Conservation (phyloP, 2,113 vertebrate genomes). For the Indicator indicator region DNA sequence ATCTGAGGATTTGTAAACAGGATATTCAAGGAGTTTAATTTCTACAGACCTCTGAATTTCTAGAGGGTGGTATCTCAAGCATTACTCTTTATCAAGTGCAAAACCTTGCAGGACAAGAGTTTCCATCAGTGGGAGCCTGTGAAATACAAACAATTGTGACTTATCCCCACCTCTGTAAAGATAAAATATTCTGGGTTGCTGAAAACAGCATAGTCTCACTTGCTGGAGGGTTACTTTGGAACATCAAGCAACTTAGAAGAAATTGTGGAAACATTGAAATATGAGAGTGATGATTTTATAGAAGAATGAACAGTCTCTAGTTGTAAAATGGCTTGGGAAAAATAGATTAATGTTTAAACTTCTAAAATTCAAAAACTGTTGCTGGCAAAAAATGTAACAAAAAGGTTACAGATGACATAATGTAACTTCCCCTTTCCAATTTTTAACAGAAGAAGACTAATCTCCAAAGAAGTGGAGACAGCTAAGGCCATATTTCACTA, state of each 20-base stretch:
- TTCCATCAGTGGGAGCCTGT: neutral
- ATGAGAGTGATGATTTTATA: neutral
- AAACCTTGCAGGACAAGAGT: neutral
- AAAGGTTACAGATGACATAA: neutral
- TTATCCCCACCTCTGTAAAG: neutral
- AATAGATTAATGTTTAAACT: neutral
- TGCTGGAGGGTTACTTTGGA: neutral
- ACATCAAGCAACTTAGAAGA: neutral
- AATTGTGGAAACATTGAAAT: neutral
- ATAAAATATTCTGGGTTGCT: neutral
- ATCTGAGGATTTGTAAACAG: conserved; percentile 3
- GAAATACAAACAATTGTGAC: neutral
- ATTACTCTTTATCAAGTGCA: neutral
- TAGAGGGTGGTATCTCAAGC: neutral
- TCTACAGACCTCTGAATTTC: neutral
- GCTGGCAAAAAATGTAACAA: neutral
- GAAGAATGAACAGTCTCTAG: neutral
- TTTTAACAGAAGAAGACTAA: neutral
- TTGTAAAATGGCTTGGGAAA: neutral
- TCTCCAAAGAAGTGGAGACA: neutral
- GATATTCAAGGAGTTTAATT: conserved; percentile 37
- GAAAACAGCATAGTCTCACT: neutral
- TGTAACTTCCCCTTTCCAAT: neutral
- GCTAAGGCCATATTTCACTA: neutral
- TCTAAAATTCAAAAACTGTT: neutral